These are phyloP conservation scores for Brachionus koreanus DNA, from an alignment of 1,140 invertebrate species.

Conservation along the genomic window DNA sequence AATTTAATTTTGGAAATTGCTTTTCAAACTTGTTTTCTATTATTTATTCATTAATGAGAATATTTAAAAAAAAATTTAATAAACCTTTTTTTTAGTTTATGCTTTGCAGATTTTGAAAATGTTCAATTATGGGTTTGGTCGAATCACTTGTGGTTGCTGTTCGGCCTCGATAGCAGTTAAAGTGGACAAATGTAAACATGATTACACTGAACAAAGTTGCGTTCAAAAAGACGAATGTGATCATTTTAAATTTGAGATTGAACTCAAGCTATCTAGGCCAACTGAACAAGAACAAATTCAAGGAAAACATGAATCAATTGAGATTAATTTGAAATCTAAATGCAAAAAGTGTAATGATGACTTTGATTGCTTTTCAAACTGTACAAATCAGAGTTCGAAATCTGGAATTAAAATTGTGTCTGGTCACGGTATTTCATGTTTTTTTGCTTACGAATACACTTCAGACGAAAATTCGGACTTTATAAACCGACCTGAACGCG, in stretches of 20 bases:
- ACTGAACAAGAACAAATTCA: neutral
- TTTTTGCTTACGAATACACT: conserved; percentile 17
- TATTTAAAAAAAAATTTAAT: neutral
- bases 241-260: conserved; percentile 28
- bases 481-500: neutral
- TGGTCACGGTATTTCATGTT: conserved; percentile 10
- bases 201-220: neutral
- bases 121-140: conserved; percentile 19
- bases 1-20: conserved; percentile 3
- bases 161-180: neutral
- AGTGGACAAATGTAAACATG: neutral
- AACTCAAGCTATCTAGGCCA: neutral
- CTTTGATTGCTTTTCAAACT: neutral
- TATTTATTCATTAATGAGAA: neutral
- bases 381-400: neutral
- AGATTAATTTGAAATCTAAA: neutral
- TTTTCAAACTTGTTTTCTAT: neutral
- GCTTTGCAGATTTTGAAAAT: neutral
- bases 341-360: neutral
- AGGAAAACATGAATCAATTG: neutral
- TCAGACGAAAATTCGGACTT: neutral
- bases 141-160: conserved; percentile 3
- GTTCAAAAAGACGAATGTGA: conserved; percentile 18
- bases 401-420: neutral
- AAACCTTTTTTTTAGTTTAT: neutral